Evolutionary conservation across 2,113 vertebrate species (phyloP), one percentile per base, ranked within the genome.

Genomic region (Aix galericulata): DNA sequence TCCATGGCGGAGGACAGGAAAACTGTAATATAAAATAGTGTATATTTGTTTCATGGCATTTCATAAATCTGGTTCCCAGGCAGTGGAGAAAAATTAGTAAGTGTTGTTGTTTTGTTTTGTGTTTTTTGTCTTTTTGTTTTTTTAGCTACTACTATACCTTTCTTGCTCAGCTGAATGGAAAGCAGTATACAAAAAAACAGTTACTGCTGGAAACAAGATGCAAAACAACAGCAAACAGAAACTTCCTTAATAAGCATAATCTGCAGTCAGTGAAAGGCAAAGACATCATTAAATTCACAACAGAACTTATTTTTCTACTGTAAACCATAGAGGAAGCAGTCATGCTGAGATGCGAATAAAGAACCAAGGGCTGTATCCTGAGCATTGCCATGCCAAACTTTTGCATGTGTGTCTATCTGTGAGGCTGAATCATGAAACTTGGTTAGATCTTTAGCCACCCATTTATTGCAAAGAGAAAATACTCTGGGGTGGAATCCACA

Each of bases 1-100:
- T 71, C 88, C 4, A 1, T 88, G 50, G 27, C 83, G 74, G 83
- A 93, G 60, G 68, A 90, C 38, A n/a, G 64, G 34, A 68, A 68
- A 83, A 75, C 58, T 91, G 90, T 94, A 93, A 89, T 84, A 88
- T 93, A 93, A 95, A 97, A 93, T 94, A 86, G 42, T 94, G 96
- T 29, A 46, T 92, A 91, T 84, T 88, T 89, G 40, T 94, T 97
- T 92, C 89, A 74, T 27, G 69, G 69, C 48, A 34, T 91, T 94
- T 91, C 81, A 93, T 94, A 94, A 93, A 94, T 95, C 83, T 93
- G 58, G 55, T 93, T 97, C 88, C 69, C 52, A 95, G 82, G 64
- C 86, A 91, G 46, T 58, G 60, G 23, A 94, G 26, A 62, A 94
- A 94, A 96, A 95, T 93, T n/a, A 97, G 77, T 93, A 81, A 84